Evolutionary conservation across 2,113 vertebrate species (phyloP), one percentile per base, ranked within the genome.

Genomic region (Stegastes partitus): DNA sequence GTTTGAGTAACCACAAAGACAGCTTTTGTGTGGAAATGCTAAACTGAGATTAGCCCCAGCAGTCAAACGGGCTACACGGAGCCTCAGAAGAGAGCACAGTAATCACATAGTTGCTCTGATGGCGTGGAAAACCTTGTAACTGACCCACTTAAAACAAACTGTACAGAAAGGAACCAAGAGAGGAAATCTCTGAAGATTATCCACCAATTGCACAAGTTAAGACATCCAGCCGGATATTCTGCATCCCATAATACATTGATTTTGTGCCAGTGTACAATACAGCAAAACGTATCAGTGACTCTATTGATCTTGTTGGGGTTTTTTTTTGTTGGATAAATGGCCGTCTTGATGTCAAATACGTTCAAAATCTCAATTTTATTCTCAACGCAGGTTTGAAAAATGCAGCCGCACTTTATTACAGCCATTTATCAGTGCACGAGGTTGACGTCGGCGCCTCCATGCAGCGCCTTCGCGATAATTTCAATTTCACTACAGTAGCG

Each of bases 21-120:
- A 15, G 45, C 71, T 81, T 91, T 94, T 93, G 89, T 93, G 77
- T 78, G 68, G 45, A 87, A 93, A 92, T 92, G 89, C 90, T 93
- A 92, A 94, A 94, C 86, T 87, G 81, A 87, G 91, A 92, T 93
- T 89, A 92, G 79, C 82, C 68, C 53, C 64, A 16, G 77, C 82
- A 68, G 81, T 68, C 72, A 49, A 72, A 34, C 82, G 37, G 65
- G 77, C 85, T 53, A 74, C 81, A 63, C 14, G 44, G 79, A 64
- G 77, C 75, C 81, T 74, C 64, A 28, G 76, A 83, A 80, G 77
- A 77, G 62, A 7, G 12, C 1, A 11, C 31, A 16, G 58, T 80
- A 74, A 84, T 86, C 80, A 72, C 28, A 69, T 65, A 68, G 57
- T 80, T 42, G 70, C 83, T 87, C 75, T 44, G 37, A 77, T 55